phyloP scores from a whole-genome alignment of 2,888 invertebrate genomes.

The Sminthurides aquaticus region DNA sequence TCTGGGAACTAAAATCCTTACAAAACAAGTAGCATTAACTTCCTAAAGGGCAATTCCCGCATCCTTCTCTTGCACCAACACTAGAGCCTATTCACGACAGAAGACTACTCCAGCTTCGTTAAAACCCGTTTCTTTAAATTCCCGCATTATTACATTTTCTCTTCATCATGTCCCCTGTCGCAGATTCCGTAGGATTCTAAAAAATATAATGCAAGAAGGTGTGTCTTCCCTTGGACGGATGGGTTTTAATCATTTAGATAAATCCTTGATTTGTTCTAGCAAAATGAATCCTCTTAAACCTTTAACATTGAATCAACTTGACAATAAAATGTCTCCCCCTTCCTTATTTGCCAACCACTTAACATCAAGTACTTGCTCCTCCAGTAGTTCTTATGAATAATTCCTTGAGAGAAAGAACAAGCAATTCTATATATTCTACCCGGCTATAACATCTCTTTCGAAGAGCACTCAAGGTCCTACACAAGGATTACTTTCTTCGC shows the following conservation, averaged over 20 bases:
- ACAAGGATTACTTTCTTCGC: not conserved
- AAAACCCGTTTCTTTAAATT: too few species aligned
- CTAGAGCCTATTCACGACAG: too few species aligned
- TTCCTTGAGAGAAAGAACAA: not conserved
- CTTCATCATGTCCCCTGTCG: too few species aligned
- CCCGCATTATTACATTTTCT: too few species aligned
- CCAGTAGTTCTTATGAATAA: not conserved
- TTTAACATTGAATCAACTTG: not conserved
- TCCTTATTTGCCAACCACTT: not conserved
- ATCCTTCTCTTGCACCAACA: too few species aligned
- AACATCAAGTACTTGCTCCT: not conserved
- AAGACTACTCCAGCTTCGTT: too few species aligned
- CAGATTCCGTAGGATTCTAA: too few species aligned
- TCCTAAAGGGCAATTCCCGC: too few species aligned
- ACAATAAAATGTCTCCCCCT: not conserved
- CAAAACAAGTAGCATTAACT: too few species aligned
- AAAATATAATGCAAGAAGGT: not conserved
- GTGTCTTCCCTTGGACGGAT: not conserved
- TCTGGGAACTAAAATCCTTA: too few species aligned
- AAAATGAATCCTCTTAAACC: not conserved
- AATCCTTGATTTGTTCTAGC: not conserved
- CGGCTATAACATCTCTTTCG: not conserved
- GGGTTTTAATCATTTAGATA: not conserved
- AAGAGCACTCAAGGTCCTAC: not conserved
- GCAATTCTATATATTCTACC: not conserved